Base-by-base conservation (phyloP, 2,888 invertebrate genomes). In the Caenorhabditis auriculariae region DNA sequence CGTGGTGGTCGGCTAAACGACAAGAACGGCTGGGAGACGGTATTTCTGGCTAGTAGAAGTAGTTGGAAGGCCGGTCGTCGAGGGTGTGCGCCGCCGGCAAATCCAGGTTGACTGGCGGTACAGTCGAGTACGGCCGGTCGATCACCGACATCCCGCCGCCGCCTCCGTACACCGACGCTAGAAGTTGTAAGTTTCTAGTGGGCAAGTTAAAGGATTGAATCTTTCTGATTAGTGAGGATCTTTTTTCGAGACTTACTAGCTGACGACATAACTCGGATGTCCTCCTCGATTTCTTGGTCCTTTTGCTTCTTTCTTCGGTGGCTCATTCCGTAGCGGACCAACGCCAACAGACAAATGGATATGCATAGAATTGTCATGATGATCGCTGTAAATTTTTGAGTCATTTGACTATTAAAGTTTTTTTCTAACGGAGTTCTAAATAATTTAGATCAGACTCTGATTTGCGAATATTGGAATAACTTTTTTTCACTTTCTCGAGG, bases 251-350 rank as follows among this genome's bases (percentile, higher is more conserved):
- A 47, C 63, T 57, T 35, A 69, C 73, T 71, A 24, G 71, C 66
- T 23, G 74, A 66, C 15, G 75, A 69, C 62, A 77, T 74, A 39
- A 73, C 74, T 24, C 76, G 64, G 29, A 66, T 70, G 49, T 77
- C 76, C 48, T 78, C 77, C 23, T 77, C 79, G 32, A 80, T 72
- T 47, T 81, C 80, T 28, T 72, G 69, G 48, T 78, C 78, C 66
- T 81, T 80, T 46, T 73, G 66, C 66, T 80, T 80, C 70, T 80
- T 80, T 15, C 78, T 63, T 41, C 75, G 66, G 53, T 80, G 80
- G 44, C 76, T 76, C 72, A 80, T 75, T 52, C 79, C 80, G 52
- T 81, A 81, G 37, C 81, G 72, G 35, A 81, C 71, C 52, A 81
- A 57, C 6, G 77, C 80, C 68, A 81, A 62, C 44, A 81, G 62